Conservation (phyloP, 2,113 vertebrate genomes). For the Hirundichthys speculiger region DNA sequence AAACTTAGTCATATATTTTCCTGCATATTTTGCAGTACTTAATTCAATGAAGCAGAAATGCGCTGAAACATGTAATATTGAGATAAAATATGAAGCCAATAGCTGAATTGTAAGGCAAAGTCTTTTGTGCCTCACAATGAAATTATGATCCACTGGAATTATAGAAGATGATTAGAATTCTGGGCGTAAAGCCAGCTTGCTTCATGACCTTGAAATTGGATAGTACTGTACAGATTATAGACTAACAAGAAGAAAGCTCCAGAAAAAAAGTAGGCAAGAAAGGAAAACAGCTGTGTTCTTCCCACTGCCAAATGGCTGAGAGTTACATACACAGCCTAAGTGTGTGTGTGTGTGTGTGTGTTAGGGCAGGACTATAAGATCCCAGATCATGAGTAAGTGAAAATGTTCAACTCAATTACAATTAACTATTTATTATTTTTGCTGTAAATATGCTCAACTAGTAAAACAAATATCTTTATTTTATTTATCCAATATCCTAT, state of each 20-base stretch:
- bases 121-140: conserved; percentile 15
- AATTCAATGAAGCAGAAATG: conserved; percentile 10
- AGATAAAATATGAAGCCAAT: conserved; percentile 13
- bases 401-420: too few relatives aligned
- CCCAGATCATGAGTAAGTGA: too few relatives aligned
- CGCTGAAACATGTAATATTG: background rate
- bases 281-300: too few relatives aligned
- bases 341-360: too few relatives aligned
- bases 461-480: too few relatives aligned
- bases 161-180: conserved; percentile 39
- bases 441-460: too few relatives aligned
- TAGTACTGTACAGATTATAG: background rate
- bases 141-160: conserved; percentile 41
- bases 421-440: too few relatives aligned
- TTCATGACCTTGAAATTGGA: conserved; percentile 13
- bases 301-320: too few relatives aligned
- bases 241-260: background rate
- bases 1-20: background rate
- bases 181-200: conserved; percentile 17
- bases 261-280: background rate
- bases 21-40: conserved; percentile 15
- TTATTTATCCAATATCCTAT: too few relatives aligned
- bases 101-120: conserved; percentile 23
- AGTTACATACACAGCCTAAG: too few relatives aligned
- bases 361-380: too few relatives aligned